Evolutionary conservation across 2,113 vertebrate genomes (phyloP).

Genomic region (Gasterosteus aculeatus): DNA sequence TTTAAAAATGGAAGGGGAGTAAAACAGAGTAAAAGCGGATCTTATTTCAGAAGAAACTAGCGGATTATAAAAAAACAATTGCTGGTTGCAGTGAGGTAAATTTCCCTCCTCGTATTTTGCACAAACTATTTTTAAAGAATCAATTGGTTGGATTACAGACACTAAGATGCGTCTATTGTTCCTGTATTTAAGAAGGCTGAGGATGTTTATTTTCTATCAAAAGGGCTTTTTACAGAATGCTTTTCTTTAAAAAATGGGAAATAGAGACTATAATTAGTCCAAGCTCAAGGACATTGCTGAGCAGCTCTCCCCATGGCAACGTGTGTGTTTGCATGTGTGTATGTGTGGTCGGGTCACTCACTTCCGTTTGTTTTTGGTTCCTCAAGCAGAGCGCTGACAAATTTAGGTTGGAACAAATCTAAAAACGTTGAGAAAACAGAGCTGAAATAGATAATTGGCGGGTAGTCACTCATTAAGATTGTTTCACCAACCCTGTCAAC

Average conservation of each 20-base stretch:
- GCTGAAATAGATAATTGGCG: slow-evolving; percentile 62
- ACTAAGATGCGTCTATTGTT: neutral
- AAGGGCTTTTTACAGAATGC: slow-evolving; percentile 20
- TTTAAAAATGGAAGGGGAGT: neutral
- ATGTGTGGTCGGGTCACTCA: slow-evolving; percentile 45
- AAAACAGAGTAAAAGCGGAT: neutral
- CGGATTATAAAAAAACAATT: neutral
- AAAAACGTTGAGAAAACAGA: slow-evolving; percentile 51
- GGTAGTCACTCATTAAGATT: slow-evolving; percentile 57
- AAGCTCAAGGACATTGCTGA: slow-evolving; percentile 45
- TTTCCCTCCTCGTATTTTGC: slow-evolving; percentile 26
- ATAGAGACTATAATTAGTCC: slow-evolving; percentile 61
- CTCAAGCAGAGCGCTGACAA: slow-evolving; percentile 48
- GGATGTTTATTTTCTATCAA: slow-evolving; percentile 6
- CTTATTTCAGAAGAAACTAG: neutral
- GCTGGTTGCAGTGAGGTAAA: neutral
- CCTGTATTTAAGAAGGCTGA: neutral
- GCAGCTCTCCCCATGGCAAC: slow-evolving; percentile 40
- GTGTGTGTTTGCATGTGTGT: slow-evolving; percentile 14
- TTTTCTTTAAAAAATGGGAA: slow-evolving; percentile 41
- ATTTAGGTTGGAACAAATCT: slow-evolving; percentile 54
- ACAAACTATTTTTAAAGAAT: slow-evolving; percentile 27
- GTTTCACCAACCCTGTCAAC: slow-evolving; percentile 34
- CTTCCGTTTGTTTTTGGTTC: slow-evolving; percentile 71
- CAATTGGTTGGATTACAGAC: neutral